phyloP scores from a whole-genome alignment of 2,797 vertebrate species.

The Craterocephalus amniculus region DNA sequence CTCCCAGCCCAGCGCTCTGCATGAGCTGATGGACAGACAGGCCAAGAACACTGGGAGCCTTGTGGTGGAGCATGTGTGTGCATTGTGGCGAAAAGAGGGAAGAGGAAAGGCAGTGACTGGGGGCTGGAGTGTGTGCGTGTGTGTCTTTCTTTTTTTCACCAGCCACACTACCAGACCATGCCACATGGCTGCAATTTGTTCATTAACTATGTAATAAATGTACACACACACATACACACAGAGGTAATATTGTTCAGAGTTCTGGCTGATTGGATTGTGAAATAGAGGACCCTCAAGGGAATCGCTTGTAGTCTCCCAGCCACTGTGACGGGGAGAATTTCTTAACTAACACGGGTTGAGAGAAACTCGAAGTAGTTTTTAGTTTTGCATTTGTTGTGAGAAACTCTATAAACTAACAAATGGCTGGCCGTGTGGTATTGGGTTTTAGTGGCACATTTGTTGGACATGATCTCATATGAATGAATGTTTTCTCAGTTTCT shows the following conservation, averaged over 20 bases:
- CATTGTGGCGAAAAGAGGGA: slow-evolving; percentile 54
- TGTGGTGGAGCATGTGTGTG: slow-evolving; percentile 68
- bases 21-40: slow-evolving; percentile 81
- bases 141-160: slow-evolving; percentile 40
- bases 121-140: slow-evolving; percentile 32
- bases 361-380: slow-evolving; percentile 34
- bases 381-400: slow-evolving; percentile 46
- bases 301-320: slow-evolving; percentile 76
- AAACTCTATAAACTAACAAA: slow-evolving; percentile 21
- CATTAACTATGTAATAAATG: slow-evolving; percentile 86
- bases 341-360: slow-evolving; percentile 68
- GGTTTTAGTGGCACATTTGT: slow-evolving; percentile 11
- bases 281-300: slow-evolving; percentile 75
- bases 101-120: slow-evolving; percentile 48
- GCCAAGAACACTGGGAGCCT: slow-evolving; percentile 82
- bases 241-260: slow-evolving; percentile 82
- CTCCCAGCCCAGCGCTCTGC: slow-evolving; percentile 77
- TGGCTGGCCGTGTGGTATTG: not conserved
- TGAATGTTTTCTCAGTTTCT: slow-evolving; percentile 12
- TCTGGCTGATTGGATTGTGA: slow-evolving; percentile 80
- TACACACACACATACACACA: slow-evolving; percentile 82
- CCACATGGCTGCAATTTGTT: slow-evolving; percentile 88
- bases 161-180: slow-evolving; percentile 69
- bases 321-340: slow-evolving; percentile 73
- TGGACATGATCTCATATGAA: slow-evolving; percentile 37